Base-by-base conservation (phyloP, 2,113 vertebrate genomes). In the Centrocercus urophasianus region DNA sequence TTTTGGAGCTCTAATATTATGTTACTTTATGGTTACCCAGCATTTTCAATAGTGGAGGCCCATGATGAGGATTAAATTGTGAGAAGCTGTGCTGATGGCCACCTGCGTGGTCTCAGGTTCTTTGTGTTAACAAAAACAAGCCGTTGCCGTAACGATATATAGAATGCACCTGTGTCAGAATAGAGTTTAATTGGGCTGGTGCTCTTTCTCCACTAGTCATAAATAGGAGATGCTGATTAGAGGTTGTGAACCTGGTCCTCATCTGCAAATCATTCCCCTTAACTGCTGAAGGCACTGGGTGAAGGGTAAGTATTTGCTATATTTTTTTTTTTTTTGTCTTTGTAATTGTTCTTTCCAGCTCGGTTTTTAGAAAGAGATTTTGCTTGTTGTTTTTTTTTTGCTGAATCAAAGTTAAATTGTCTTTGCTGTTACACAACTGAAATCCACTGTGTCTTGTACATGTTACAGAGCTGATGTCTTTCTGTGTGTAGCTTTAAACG, bases 381-480 rank as follows among this genome's bases (percentile, higher is more conserved):
- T 6, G 4, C 67, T 78, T 76, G 15, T 19, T 71, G 0, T 5
- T 65, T 86, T 84, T 61, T 27, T 36, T 61, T 34, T 40, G 36
- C 6, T 38, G 50, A 59, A 22, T 11, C 11, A 36, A 56, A 42
- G 5, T 22, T 66, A 38, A 66, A 28, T 70, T 8, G 11, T 52
- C 8, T 32, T 34, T 73, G 15, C 56, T 77, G 7, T 10, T 17
- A 28, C 24, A 77, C 28, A 57, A 84, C 59, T 52, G 40, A 32
- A 32, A 47, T 52, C 13, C 6, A 13, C 11, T 34, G 2, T 1
- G 2, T 43, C 8, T 34, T 83, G 65, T 42, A 50, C 0, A 0
- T 43, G 30, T n/a, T 65, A 50, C 32, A 91, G 60, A 71, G 12
- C 7, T 38, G 3, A 56, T 40, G 22, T 28, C 12, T 63, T 36